A percentile compares a stretch with the other conserved stretches of the same genome.
phyloP scores from a whole-genome alignment of 2,113 vertebrate genomes.

The Leucopsar rothschildi region DNA sequence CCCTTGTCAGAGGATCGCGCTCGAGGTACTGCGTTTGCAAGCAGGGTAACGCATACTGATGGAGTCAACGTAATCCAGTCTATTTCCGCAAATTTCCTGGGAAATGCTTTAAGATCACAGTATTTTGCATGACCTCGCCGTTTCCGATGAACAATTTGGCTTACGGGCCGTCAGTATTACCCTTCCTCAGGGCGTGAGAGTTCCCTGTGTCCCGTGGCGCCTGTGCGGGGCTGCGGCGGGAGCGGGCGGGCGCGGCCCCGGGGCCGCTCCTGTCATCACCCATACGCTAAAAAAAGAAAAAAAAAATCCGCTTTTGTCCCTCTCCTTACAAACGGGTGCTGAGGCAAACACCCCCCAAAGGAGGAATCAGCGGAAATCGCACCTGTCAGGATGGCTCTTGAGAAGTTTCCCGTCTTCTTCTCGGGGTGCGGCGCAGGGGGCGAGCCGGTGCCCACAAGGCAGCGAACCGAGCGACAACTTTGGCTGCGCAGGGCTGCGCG shows the following conservation, averaged over 20 bases:
- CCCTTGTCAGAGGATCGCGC: not conserved
- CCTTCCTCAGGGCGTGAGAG: accelerated
- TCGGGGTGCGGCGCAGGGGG: not conserved
- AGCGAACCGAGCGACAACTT: not conserved
- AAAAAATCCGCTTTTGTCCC: not conserved
- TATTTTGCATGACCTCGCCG: not conserved
- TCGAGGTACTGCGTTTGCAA: not conserved
- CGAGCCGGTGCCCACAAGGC: not conserved
- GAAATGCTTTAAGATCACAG: not conserved
- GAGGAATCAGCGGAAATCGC: not conserved
- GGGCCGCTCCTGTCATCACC: accelerated
- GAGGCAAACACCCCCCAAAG: not conserved
- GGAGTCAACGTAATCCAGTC: not conserved
- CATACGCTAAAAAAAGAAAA: not conserved
- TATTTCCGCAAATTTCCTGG: not conserved
- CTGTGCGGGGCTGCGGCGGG: not conserved
- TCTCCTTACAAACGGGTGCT: not conserved
- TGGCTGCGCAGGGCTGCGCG: accelerated
- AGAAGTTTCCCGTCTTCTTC: not conserved
- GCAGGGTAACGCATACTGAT: not conserved
- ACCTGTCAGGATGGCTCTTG: not conserved
- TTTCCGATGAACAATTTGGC: accelerated
- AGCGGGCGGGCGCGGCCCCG: not conserved
- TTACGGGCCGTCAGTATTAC: accelerated
- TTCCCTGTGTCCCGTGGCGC: not conserved